Base-by-base conservation (phyloP, 2,888 invertebrate genomes). In the Helicoverpa assulta region DNA sequence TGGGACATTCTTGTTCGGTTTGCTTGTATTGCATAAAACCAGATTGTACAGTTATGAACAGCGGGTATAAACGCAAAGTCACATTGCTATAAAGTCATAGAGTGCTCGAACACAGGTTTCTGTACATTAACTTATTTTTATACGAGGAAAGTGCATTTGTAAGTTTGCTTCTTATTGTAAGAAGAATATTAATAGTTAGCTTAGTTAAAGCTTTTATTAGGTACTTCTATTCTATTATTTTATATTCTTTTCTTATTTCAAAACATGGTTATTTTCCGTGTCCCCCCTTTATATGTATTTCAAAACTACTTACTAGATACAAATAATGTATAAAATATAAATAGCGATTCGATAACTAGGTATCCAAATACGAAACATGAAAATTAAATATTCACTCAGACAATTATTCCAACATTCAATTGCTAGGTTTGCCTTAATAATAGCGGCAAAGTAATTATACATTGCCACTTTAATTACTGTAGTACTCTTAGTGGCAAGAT, bases 401-500 rank as follows among this genome's bases (percentile, higher is more conserved):
- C n/a, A 47, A n/a, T 47, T 47, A 16, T 12, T n/a, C 47, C 6
- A n/a, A 47, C 6, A 47, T 47, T 47, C 47, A 47, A 47, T 47
- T 47, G 47, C 47, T 47, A 16, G 47, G 47, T 47, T 47, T 5
- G 16, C 47, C 47, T n/a, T 47, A 47, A 47, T 47, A n/a, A 47
- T n/a, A 53, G 33, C 43, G 50, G 40, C 61, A 33, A 12, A 68
- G 10, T 47, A 52, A 69, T 65, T 57, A 50, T 52, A 37, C 60
- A 69, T 76, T 69, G 52, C 50, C 78, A 72, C 53, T 61, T 54
- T 61, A 64, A 61, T 65, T 47, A 54, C 16, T 47, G 16, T 5
- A 58, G 57, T 65, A 73, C 70, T 73, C 60, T 53, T 69, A 69
- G 76, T 69, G 76, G 47, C 60, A 43, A 43, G 43, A 43, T 43